A percentile compares a stretch with the other conserved stretches of the same genome.
Evolutionary conservation across 2,113 vertebrate species (phyloP).

Genomic region (Ophiodon elongatus): DNA sequence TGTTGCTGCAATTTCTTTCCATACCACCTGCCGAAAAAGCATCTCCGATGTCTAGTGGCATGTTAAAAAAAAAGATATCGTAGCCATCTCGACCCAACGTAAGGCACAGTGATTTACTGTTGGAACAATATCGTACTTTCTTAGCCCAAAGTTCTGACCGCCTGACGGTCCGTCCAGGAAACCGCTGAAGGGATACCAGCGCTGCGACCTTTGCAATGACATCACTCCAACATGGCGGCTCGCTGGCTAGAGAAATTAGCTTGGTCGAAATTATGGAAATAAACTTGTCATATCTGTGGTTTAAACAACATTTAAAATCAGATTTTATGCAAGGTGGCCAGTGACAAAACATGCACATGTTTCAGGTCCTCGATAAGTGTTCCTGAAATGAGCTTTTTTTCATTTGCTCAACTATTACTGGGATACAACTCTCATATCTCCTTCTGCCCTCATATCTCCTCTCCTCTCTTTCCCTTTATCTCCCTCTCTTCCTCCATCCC

Average conservation of each 20-base stretch:
- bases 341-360: not conserved
- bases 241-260: not conserved
- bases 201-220: not conserved
- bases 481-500: constrained; percentile 2
- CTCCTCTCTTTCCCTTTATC: too few species aligned
- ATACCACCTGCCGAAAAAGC: not conserved
- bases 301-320: not conserved
- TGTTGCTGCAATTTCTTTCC: not conserved
- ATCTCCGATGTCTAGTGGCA: not conserved
- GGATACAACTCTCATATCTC: not conserved
- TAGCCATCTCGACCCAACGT: not conserved
- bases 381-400: constrained; percentile 5
- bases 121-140: not conserved
- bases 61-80: not conserved
- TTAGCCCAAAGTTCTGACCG: not conserved
- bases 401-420: not conserved
- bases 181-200: too few species aligned
- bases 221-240: not conserved
- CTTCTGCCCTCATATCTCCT: not conserved
- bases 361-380: not conserved
- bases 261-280: not conserved
- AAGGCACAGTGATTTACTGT: not conserved
- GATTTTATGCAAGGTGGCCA: not conserved
- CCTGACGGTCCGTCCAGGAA: not conserved
- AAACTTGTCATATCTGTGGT: not conserved